Percentiles rank a stretch among this genome's conserved stretches.
Evolutionary conservation across 1,140 invertebrate species (phyloP).

Genomic region (Babylonia areolata): DNA sequence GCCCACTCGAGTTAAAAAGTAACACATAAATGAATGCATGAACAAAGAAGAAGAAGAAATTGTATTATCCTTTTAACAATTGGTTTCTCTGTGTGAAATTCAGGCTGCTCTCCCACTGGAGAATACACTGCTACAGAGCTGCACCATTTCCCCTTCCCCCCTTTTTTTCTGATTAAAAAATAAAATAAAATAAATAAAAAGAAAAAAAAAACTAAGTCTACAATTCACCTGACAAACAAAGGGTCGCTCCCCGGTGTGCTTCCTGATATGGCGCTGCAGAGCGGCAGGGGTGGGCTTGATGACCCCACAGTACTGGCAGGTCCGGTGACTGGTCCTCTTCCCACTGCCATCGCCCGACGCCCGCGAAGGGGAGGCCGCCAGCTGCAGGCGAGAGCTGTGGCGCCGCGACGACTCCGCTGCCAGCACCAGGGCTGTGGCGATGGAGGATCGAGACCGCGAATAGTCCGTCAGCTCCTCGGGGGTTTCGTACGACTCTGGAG

Average conservation of each 20-base stretch:
- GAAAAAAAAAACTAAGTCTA: not conserved
- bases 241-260: slow-evolving; percentile 69
- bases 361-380: not conserved
- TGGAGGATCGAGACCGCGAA: not conserved
- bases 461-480: not conserved
- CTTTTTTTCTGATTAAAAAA: no score
- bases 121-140: no score
- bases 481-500: not conserved
- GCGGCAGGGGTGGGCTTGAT: slow-evolving; percentile 68
- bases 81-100: no score
- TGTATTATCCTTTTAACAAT: no score
- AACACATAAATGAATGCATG: no score
- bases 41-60: no score
- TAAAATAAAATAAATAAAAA: no score
- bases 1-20: no score
- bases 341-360: slow-evolving; percentile 15
- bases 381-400: slow-evolving; percentile 34
- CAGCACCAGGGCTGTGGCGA: not conserved
- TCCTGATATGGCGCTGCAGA: slow-evolving; percentile 64
- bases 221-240: slow-evolving; percentile 68
- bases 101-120: no score
- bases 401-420: slow-evolving; percentile 14
- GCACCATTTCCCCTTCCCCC: no score
- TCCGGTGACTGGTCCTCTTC: slow-evolving; percentile 49
- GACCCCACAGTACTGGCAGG: slow-evolving; percentile 68